Base-by-base conservation (phyloP, 2,797 vertebrate genomes). In the Coendou prehensilis region DNA sequence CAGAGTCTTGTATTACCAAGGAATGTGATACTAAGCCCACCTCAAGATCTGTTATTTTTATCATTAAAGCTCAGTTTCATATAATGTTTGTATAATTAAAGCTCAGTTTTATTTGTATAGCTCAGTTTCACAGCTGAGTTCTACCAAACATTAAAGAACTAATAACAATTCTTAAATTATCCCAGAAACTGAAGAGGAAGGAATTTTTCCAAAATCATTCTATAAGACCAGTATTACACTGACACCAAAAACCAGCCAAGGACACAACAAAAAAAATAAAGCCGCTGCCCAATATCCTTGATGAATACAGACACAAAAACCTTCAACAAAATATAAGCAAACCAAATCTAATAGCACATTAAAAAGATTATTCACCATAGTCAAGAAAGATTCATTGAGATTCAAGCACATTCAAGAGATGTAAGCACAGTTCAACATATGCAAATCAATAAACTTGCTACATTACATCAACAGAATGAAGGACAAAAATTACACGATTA, bases 61-160 rank as follows among this genome's bases (percentile, higher is more conserved):
- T 81, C 71, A 88, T 83, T 93, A 83, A 94, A 73, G 85, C 33
- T 88, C 64, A 71, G 26, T 47, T 71, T 73, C n/a, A n/a, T 63
- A 63, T 63, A 57, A 57, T 57, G 11, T 17, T 67, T 33, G n/a
- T n/a, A 67, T 67, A 67, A 63, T 30, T 63, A 63, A 41, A 71
- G 13, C 28, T 64, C 63, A 64, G 30, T 33, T 64, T 64, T 33
- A 64, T 14, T 33, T 64, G 11, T 64, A 64, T 33, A 69, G 76
- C 23, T 88, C 67, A 73, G n/a, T n/a, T 56, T 93, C 76, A 80
- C 33, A 50, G 63, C 52, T 80, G 75, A 69, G 45, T 57, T 30
- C 76, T 73, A 67, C 33, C 22, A 69, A 87, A 71, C 26, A 73
- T 41, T 87, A 73, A 82, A 71, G 56, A 54, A 69, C 33, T 67